A percentile compares a stretch with the other conserved stretches of the same genome.
Conservation (phyloP, 2,888 invertebrate genomes). For the Caradrina kadenii region DNA sequence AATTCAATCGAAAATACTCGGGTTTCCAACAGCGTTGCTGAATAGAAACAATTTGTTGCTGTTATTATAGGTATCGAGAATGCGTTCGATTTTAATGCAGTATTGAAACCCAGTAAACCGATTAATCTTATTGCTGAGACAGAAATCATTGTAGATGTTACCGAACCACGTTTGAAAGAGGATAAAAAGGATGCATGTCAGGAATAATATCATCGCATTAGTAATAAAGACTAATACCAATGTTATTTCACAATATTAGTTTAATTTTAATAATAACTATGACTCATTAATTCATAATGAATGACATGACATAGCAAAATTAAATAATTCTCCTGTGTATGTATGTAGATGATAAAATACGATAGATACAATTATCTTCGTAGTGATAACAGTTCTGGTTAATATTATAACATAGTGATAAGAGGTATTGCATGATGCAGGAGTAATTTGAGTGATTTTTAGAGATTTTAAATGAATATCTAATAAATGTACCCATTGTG, state of each 20-base stretch:
- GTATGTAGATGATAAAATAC: slow-evolving; percentile 17
- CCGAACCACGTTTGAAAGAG: background rate
- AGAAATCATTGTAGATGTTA: background rate
- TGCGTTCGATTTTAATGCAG: slow-evolving; percentile 4
- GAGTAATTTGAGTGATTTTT: slow-evolving; percentile 13
- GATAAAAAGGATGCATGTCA: background rate
- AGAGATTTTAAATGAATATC: slow-evolving; percentile 13
- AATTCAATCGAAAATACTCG: slow-evolving; percentile 13
- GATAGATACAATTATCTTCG: slow-evolving; percentile 19
- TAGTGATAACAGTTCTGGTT: background rate
- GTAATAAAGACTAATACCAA: background rate
- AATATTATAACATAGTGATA: slow-evolving; percentile 4
- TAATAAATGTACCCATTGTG: background rate
- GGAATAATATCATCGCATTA: background rate
- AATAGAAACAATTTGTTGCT: slow-evolving; percentile 22
- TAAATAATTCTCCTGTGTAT: background rate
- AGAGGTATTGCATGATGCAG: slow-evolving; percentile 11
- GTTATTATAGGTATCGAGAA: slow-evolving; percentile 23
- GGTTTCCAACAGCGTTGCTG: slow-evolving; percentile 5
- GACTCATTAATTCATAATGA: slow-evolving; percentile 9
- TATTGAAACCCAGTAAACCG: background rate
- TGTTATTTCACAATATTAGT: slow-evolving; percentile 4
- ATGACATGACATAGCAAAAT: slow-evolving; percentile 12
- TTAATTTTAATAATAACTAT: slow-evolving; percentile 1
- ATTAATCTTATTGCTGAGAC: slow-evolving; percentile 6